Evolutionary conservation across 2,888 invertebrate species (phyloP), one percentile per base, ranked within the genome.

Genomic region (Stictocephala bisonia): DNA sequence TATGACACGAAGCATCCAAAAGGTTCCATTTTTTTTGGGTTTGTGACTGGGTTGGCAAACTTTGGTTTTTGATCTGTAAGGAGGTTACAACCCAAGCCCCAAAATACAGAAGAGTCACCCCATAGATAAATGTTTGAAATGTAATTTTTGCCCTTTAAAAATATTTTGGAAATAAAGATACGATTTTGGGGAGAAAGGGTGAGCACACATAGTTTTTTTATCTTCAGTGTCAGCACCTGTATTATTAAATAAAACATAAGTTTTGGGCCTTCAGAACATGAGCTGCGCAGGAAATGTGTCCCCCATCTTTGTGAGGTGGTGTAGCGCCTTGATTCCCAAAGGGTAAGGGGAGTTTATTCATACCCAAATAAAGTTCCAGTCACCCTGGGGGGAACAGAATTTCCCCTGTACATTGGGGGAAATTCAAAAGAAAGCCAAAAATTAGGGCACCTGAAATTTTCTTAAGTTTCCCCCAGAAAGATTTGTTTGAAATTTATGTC

Each of bases 211-310:
- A n/a, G n/a, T n/a, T n/a, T n/a, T n/a, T n/a, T n/a, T n/a, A 6
- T 27, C 58, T 6, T n/a, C 27, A 4, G 27, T 58, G n/a, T 27
- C 29, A 27, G 29, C 58, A 15, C 77, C 75, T 2, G 75, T 41
- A n/a, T 78, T 35, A 0, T 75, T 29, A 67, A 79, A 79, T 51
- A 80, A 78, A 3, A 80, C 76, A 27, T 80, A 80, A 9, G 78
- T 75, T 22, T 77, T 71, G n/a, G 0, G 40, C n/a, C 11, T 7
- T 13, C 9, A 77, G 11, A n/a, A 72, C 70, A 24, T 48, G 3
- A 1, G 77, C 51, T 13, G 76, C 75, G 51, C n/a, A 7, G 79
- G 76, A 60, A 69, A 77, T 0, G 26, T 26, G 1, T 44, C 41
- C n/a, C 22, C 72, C 73, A 31, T 76, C 74, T 0, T 40, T 3